Evolutionary conservation across 2,888 invertebrate genomes (phyloP).

Genomic region (Thereva unica): DNA sequence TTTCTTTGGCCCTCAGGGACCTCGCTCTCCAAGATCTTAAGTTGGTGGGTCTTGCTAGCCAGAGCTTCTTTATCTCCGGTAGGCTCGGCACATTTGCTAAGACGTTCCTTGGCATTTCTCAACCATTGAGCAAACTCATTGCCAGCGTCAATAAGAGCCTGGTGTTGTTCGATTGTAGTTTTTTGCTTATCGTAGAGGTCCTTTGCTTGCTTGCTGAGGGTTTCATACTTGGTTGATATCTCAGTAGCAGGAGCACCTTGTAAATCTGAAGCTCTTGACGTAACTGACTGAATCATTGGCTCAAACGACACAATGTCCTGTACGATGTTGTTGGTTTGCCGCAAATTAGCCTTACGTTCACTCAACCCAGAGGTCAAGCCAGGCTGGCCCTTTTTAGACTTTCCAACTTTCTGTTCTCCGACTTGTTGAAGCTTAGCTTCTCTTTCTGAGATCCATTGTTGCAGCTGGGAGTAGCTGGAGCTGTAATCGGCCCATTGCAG

Average conservation of each 20-base stretch:
- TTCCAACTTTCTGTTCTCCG: constrained; percentile 79
- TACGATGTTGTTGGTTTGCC: constrained; percentile 91
- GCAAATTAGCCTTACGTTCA: constrained; percentile 84
- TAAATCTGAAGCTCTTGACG: constrained; percentile 89
- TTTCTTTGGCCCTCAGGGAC: constrained; percentile 82
- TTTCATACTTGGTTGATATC: constrained; percentile 89
- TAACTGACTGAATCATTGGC: constrained; percentile 95
- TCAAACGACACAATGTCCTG: constrained; percentile 97
- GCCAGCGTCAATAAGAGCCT: constrained; percentile 89
- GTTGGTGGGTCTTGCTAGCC: constrained; percentile 81
- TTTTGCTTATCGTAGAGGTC: constrained; percentile 87
- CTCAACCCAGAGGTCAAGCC: constrained; percentile 79
- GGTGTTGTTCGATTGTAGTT: constrained; percentile 87
- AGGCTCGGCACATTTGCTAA: constrained; percentile 90
- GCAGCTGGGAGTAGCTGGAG: constrained; percentile 87
- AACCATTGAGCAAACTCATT: constrained; percentile 93
- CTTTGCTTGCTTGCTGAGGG: constrained; percentile 85
- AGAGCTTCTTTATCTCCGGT: constrained; percentile 89
- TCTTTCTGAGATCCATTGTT: constrained; percentile 92
- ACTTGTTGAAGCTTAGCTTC: constrained; percentile 91
- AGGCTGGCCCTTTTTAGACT: constrained; percentile 76
- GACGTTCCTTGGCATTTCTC: constrained; percentile 83
- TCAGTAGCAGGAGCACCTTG: constrained; percentile 90
- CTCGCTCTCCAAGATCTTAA: constrained; percentile 83
- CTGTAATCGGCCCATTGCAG: constrained; percentile 96